These are phyloP conservation scores for Dexiosoma caninum DNA, from an alignment of 2,888 invertebrate genomes.

Conservation along the genomic window DNA sequence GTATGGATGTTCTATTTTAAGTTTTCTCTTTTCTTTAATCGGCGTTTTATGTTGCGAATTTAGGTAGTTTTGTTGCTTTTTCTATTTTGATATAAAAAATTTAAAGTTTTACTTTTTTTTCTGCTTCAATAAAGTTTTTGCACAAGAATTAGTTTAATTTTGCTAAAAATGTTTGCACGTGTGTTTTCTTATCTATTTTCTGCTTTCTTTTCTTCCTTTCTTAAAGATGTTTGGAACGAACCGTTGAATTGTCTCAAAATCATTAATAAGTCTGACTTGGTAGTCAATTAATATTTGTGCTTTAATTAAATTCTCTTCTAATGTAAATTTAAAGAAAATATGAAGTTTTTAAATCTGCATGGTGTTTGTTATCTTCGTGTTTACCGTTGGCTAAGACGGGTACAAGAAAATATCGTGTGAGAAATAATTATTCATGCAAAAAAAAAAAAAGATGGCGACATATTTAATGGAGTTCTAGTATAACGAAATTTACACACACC, in stretches of 20 bases:
- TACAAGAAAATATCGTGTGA: background rate
- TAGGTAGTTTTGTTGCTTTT: background rate
- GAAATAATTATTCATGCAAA: background rate
- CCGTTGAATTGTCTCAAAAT: background rate
- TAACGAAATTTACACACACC: too few species aligned
- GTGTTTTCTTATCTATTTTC: background rate
- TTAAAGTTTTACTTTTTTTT: background rate
- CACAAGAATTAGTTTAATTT: constrained; percentile 8
- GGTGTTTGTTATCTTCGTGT: background rate
- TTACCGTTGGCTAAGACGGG: constrained; percentile 11
- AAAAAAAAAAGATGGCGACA: background rate
- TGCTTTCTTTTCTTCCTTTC: background rate
- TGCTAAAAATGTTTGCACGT: constrained; percentile 11
- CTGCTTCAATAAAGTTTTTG: background rate
- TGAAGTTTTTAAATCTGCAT: background rate
- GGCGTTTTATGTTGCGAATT: too few species aligned
- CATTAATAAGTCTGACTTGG: constrained; percentile 52
- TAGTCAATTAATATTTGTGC: constrained; percentile 26
- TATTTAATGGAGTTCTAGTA: too few species aligned
- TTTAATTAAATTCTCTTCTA: constrained; percentile 5
- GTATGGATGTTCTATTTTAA: too few species aligned
- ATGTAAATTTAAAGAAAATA: background rate
- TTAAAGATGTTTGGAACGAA: background rate
- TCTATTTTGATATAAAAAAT: too few species aligned
- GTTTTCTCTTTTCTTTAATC: too few species aligned